These are phyloP conservation scores for Tychaedon coryphoeus DNA, from an alignment of 2,113 vertebrate genomes.

Conservation along the genomic window DNA sequence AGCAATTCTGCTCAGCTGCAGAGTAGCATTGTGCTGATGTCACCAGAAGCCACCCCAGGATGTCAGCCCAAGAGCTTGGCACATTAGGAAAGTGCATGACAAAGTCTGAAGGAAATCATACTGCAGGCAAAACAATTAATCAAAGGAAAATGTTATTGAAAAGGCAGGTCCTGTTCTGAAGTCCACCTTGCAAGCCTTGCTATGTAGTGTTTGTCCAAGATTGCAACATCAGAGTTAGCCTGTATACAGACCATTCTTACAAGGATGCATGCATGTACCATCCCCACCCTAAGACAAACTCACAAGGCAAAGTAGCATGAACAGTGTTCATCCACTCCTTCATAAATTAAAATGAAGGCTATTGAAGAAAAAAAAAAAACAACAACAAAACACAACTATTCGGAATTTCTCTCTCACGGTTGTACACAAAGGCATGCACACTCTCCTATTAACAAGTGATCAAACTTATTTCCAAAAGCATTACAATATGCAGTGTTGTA, in stretches of 20 bases:
- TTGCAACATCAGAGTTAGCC: not conserved
- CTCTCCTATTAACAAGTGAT: not conserved
- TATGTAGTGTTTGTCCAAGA: not conserved
- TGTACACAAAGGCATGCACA: not conserved
- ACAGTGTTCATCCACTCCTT: not conserved
- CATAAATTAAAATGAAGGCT: not conserved
- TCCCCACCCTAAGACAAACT: not conserved
- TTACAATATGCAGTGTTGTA: not conserved
- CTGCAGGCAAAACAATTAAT: not conserved
- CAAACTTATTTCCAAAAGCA: not conserved
- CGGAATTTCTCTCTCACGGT: not conserved
- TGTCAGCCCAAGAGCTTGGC: not conserved
- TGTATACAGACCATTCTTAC: not conserved
- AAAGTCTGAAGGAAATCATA: not conserved
- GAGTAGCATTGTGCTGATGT: too few species aligned
- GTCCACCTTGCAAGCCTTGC: not conserved
- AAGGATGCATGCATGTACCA: not conserved
- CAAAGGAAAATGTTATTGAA: not conserved
- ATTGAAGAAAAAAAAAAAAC: not conserved
- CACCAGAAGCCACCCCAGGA: not conserved
- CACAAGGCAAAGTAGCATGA: not conserved
- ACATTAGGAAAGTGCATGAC: not conserved
- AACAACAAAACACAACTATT: not conserved
- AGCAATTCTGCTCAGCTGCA: not conserved
- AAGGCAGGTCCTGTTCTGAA: not conserved